Base-by-base conservation (phyloP, 2,888 invertebrate genomes). In the Agonopterix heracliana region DNA sequence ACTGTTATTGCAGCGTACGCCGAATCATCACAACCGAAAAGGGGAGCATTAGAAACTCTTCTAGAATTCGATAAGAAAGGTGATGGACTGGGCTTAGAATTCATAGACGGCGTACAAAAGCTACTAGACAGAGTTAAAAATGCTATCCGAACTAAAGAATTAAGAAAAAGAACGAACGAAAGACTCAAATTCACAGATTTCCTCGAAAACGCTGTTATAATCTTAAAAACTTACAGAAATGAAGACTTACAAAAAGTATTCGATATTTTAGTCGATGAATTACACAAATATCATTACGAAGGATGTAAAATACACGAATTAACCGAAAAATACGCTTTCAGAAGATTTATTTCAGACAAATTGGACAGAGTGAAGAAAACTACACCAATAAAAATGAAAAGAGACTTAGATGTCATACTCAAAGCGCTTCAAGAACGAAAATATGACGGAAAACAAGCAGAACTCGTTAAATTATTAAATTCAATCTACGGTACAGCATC, bases 31-130 rank as follows among this genome's bases (percentile, higher is more conserved):
- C 26, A 26, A 26, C 26, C 5, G 0, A 26, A 26, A 26, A 7
- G 7, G 7, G 26, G 81, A 10, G 74, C 70, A 0, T 41, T 82
- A 0, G 76, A 82, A 54, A 82, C 82, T 1, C 66, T 78, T 0
- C 46, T 81, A 0, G 68, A 76, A 44, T 78, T 82, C 13, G 60
- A 74, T 34, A 55, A 66, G 0, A 62, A 64, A 9, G 61, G 70
- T 9, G 60, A 62, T 1, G 47, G 58, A 0, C 54, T 55, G 0
- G 78, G 79, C 34, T 0, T 75, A 0, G 55, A 60, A 1, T 55
- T 78, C 2, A 57, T 81, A 3, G 60, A 69, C 9, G 65, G 65
- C 2, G 58, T 78, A 0, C 65, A 75, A 48, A 50, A 49, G 0
- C 61, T 74, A 41, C 50, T 78, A 2, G 52, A 54, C 1, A 70